Conservation (phyloP, 1,140 invertebrate genomes). For the Trinorchestia longiramus region DNA sequence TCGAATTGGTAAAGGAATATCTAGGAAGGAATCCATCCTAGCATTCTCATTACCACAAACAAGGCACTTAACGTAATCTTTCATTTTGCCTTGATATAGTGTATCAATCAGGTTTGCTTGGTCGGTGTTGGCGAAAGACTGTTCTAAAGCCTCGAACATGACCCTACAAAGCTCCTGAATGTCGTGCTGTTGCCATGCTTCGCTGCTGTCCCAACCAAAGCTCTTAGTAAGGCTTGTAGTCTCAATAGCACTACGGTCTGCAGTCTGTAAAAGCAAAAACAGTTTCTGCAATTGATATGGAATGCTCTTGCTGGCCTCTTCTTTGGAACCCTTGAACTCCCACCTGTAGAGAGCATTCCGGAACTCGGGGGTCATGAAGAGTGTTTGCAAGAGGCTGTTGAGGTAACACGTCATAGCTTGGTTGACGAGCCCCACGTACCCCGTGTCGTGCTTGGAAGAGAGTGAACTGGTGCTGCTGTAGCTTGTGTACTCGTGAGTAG, state of each 20-base stretch:
- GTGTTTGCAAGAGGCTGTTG: conserved; percentile 88
- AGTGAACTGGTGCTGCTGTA: conserved; percentile 57
- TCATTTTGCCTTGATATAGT: conserved; percentile 85
- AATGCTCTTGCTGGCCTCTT: conserved; percentile 78
- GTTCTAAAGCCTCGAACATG: conserved; percentile 92
- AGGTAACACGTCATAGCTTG: conserved; percentile 96
- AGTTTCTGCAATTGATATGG: conserved; percentile 90
- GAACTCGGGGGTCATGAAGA: conserved; percentile 96
- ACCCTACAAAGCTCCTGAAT: conserved; percentile 91
- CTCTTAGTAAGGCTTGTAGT: conserved; percentile 89
- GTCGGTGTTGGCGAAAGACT: conserved; percentile 86
- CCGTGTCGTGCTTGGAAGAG: conserved; percentile 68
- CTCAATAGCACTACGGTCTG: conserved; percentile 81
- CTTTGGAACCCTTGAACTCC: conserved; percentile 81
- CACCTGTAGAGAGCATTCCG: conserved; percentile 90
- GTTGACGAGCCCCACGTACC: conserved; percentile 90
- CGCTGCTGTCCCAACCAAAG: conserved; percentile 92
- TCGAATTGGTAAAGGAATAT: conserved; percentile 89
- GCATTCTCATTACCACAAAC: conserved; percentile 89
- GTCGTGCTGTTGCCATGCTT: conserved; percentile 94
- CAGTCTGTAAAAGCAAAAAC: conserved; percentile 87
- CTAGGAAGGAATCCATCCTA: conserved; percentile 86
- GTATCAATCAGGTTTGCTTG: conserved; percentile 87
- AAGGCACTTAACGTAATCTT: conserved; percentile 92
- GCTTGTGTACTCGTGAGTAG: conserved; percentile 55